Evolutionary conservation across 2,797 vertebrate genomes (phyloP), one percentile per base, ranked within the genome.

Genomic region (Sebastolobus alascanus): DNA sequence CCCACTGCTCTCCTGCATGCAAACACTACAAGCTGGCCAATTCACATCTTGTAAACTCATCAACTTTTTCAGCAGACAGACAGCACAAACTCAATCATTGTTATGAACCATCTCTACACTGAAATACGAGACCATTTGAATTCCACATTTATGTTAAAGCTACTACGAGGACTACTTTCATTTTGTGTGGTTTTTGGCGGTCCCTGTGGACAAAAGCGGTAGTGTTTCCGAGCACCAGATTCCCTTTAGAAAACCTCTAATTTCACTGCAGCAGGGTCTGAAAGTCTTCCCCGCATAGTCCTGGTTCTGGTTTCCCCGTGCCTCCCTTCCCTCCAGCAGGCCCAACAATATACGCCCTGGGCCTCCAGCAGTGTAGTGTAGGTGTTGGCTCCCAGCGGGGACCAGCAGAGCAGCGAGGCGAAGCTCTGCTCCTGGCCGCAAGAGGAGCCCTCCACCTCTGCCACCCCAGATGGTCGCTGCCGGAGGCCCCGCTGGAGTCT

Each of bases 11-110:
- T 68, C 14, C 73, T 70, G 59, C 69, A 70, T n/a, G 69, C 84
- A 88, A 83, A 88, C 78, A 80, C 40, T 6, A 40, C 22, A 69
- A 43, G n/a, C 56, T 55, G 80, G 63, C 64, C 79, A 83, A 82
- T 87, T 82, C 73, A 29, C 72, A 79, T 68, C 43, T 35, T 75
- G 60, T 65, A 63, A 77, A 79, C 72, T 82, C 78, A 81, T 85
- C 84, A 69, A 50, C 75, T 55, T 79, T 77, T 61, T 59, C 69
- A 85, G 69, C 68, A 60, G 59, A 68, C 43, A 65, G n/a, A 54
- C 1, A 10, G 43, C 63, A 63, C 61, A 12, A 79, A 55, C 20
- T n/a, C 46, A 78, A 27, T 56, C 38, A 43, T 8, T 43, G 16
- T 4, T 8, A 5, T 27, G 54, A 66, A 55, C 68, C 35, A 40